Evolutionary conservation across 2,888 invertebrate genomes (phyloP), one percentile per base, ranked within the genome.

Genomic region (Tachystola acroxantha): DNA sequence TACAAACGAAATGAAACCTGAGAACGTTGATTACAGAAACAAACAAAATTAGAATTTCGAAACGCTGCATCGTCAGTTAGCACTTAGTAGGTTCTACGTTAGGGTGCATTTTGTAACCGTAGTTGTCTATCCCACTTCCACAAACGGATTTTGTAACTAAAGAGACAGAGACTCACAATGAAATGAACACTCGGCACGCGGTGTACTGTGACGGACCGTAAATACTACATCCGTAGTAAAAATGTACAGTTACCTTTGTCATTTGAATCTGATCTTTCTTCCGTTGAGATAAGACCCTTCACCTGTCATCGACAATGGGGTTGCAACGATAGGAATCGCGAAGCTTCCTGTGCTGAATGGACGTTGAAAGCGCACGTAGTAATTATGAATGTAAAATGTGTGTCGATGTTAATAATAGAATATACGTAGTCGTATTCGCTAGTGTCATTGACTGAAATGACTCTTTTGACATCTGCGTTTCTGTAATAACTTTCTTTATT

Each of bases 291-390:
- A 61, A 57, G 50, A 46, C 32, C 36, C 36, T 39, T 47, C 37
- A 45, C 40, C 44, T 43, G 46, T 37, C 42, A 38, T 46, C 52
- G 44, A 48, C 55, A 57, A 57, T 57, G 58, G 63, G 58, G 58
- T 59, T 56, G 53, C 53, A 49, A 58, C 69, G 74, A 76, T 81
- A 66, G 71, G 71, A 75, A 79, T 78, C 78, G 61, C 61, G 61
- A 57, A 55, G 62, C 65, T 76, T 76, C 80, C 81, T 73, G 57
- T 66, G 14, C 60, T 72, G 64, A 67, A 66, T 70, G 65, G 62
- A 57, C 63, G 61, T 63, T 7, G 56, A 59, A 57, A 64, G 61
- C 60, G 14, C n/a, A 27, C 27, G 10, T 12, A 11, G n/a, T 7
- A 1, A 27, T 11, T 27, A 7, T 11, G 5, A 3, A 10, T 27